phyloP scores from a whole-genome alignment of 2,888 invertebrate species.

The Serripes groenlandicus region DNA sequence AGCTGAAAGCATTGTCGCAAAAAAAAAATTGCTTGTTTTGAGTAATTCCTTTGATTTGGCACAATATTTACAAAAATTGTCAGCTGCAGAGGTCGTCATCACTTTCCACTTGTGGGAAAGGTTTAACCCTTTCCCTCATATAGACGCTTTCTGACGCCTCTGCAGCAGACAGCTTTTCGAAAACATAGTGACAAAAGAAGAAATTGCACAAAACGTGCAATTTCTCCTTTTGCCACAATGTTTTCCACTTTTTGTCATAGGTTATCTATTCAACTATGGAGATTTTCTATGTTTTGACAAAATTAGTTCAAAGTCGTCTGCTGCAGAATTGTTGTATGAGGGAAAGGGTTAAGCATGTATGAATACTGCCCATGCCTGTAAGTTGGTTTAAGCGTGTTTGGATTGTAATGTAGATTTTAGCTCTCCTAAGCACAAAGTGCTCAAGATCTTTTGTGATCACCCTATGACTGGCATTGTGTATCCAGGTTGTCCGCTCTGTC shows the following conservation, averaged over 20 bases:
- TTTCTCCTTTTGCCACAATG: background rate
- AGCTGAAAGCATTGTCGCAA: background rate
- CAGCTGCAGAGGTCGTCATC: background rate
- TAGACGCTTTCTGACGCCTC: background rate
- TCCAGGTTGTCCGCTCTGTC: no score
- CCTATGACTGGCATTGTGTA: no score
- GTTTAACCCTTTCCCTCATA: background rate
- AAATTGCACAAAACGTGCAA: background rate
- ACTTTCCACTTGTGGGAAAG: background rate
- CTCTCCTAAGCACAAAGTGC: no score
- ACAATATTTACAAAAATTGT: background rate
- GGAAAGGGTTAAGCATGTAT: no score
- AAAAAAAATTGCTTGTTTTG: background rate
- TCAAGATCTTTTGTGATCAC: no score
- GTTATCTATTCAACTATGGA: no score
- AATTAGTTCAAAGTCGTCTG: no score
- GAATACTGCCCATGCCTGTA: no score
- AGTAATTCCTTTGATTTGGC: background rate
- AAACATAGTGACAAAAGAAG: constrained; percentile 1
- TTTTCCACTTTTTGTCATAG: background rate
- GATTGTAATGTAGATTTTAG: no score
- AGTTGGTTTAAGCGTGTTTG: no score
- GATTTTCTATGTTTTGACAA: no score
- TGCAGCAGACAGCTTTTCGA: background rate
- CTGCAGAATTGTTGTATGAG: no score